Evolutionary conservation across 2,113 vertebrate genomes (phyloP).

Genomic region (Ctenomys sociabilis): DNA sequence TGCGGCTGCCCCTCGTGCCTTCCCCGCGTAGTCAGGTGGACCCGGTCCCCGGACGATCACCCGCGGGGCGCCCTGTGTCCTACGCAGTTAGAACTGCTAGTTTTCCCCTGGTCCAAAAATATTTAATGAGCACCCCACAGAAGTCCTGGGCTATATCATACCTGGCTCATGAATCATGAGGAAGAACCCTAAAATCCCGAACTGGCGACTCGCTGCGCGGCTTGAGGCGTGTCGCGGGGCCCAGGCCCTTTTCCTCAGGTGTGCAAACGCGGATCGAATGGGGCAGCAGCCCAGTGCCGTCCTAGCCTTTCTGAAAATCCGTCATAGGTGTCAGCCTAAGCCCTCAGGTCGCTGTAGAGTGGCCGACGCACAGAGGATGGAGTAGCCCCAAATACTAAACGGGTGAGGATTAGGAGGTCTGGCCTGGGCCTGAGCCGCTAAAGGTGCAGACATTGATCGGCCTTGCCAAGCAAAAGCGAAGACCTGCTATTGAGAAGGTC

Average conservation of each 20-base stretch:
- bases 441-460: not conserved
- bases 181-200: not conserved
- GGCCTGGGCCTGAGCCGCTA: not conserved
- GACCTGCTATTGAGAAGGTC: not conserved
- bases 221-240: not conserved
- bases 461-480: not conserved
- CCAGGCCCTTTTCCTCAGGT: slow-evolving; percentile 4
- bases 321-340: not conserved
- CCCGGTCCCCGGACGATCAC: not conserved
- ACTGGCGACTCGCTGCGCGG: not conserved
- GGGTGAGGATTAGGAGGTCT: not conserved
- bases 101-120: slow-evolving; percentile 8
- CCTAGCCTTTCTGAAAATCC: not conserved
- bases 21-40: not conserved
- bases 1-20: fast-evolving
- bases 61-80: not conserved
- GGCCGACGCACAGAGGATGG: not conserved
- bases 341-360: not conserved
- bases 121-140: not conserved
- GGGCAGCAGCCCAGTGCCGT: not conserved
- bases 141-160: not conserved
- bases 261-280: not conserved
- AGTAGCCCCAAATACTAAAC: not conserved
- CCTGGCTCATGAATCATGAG: not conserved
- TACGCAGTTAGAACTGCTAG: not conserved